phyloP scores from a whole-genome alignment of 1,140 invertebrate species.

The Acyrthosiphon pisum region DNA sequence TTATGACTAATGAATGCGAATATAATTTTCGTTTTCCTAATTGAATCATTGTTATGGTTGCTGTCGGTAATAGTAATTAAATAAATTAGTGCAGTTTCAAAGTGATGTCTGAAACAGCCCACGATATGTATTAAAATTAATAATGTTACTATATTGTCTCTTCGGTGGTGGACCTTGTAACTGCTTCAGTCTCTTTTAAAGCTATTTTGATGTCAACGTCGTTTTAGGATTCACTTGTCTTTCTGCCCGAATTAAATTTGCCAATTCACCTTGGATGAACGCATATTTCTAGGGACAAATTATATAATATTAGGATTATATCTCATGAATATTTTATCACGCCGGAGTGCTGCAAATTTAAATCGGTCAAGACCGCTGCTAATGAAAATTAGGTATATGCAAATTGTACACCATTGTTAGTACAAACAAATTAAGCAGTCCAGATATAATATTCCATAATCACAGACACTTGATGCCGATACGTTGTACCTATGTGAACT shows the following conservation, averaged over 20 bases:
- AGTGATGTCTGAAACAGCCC: not conserved
- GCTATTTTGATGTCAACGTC: not conserved
- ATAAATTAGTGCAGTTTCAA: not conserved
- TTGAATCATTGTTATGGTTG: not conserved
- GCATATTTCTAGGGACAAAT: not conserved
- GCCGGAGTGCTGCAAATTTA: not conserved
- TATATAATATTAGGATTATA: constrained; percentile 26
- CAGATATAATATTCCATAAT: not conserved
- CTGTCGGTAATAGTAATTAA: not conserved
- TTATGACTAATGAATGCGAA: not conserved
- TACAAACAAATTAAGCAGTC: not conserved
- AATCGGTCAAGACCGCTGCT: not conserved
- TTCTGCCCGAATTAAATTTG: not conserved
- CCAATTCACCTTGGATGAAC: not conserved
- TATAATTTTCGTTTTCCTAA: not conserved
- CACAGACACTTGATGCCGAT: not conserved
- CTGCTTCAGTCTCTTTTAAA: not conserved
- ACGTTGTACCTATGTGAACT: not conserved
- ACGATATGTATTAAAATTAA: not conserved
- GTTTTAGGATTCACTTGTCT: not conserved
- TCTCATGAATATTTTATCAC: constrained; percentile 8
- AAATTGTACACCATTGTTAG: not conserved
- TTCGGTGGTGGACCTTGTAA: not conserved
- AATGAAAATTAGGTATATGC: constrained; percentile 17
- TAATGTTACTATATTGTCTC: not conserved